Conservation (phyloP, 2,113 vertebrate species). For the Agapornis roseicollis region DNA sequence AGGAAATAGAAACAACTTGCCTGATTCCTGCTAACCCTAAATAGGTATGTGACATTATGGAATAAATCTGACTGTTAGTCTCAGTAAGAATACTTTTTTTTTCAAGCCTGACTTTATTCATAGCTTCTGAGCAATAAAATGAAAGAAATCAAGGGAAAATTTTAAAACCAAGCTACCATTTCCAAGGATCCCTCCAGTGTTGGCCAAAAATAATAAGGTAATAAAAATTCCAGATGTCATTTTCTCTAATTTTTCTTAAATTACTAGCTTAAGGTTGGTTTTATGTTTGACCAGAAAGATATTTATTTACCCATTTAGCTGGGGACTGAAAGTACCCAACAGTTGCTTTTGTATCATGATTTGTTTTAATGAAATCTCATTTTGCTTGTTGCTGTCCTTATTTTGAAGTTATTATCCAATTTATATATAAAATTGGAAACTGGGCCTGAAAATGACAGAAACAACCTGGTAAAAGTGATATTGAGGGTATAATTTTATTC, state of each 20-base stretch:
- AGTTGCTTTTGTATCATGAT: not conserved
- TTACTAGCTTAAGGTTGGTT: not conserved
- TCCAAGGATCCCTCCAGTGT: not conserved
- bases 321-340: not conserved
- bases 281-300: not conserved
- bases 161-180: not conserved
- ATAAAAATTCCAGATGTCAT: not conserved
- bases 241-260: not conserved
- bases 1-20: constrained; percentile 8
- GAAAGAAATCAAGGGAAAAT: not conserved
- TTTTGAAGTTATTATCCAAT: not conserved
- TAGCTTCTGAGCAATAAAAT: not conserved
- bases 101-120: not conserved
- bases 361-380: not conserved
- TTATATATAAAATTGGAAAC: not conserved
- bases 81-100: not conserved
- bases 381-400: not conserved
- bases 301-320: not conserved
- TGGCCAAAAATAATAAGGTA: not conserved
- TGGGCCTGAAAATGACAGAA: not conserved
- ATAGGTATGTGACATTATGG: not conserved
- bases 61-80: not conserved
- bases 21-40: constrained; percentile 29
- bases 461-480: not conserved
- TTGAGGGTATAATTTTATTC: not conserved